Base-by-base conservation (phyloP, 2,797 vertebrate species). In the Eleutherodactylus coqui region DNA sequence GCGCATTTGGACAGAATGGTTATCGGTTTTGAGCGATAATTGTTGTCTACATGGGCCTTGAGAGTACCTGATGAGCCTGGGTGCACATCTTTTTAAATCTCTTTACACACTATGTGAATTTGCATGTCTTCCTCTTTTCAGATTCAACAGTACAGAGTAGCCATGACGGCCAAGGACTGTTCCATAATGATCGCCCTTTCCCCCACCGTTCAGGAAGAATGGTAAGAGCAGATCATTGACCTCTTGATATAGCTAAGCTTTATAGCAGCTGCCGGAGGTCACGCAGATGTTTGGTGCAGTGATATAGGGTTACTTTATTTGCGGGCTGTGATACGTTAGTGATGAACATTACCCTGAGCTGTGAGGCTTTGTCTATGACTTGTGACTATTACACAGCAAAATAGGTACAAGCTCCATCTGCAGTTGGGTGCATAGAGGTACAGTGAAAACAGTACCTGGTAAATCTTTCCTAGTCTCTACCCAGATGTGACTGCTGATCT, bases 91-190 rank as follows among this genome's bases (percentile, higher is more conserved):
- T 14, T 4, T 7, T 73, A 17, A 64, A 69, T 2, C 34, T 38
- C 29, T 72, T 43, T 38, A 3, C 21, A 41, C 67, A 41, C 2
- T 43, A n/a, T 9, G 7, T 45, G 0, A 45, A 34, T 62, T 38
- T 62, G 0, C n/a, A 41, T 45, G 38, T 3, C 36, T 69, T 79
- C 83, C 75, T 72, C 0, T 51, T 86, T 58, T 82, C 29, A 99
- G 98, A 95, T 99, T 88, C 97, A 98, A 88, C 98, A 99, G 90
- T 99, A 98, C 92, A 94, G 97, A 62, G 96, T 97, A 5, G 95
- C 97, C 76, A 98, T 98, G 97, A 99, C 98, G 0, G 97, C 97
- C 29, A 99, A 99, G 90, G 98, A 99, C 93, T 99, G 98, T 91
- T 99, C 98, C 85, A 94, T 99, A 89, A 98, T 99, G 97, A 96